Percentiles rank a stretch among this genome's conserved stretches.
Conservation (phyloP, 2,113 vertebrate species). For the Hypocryptadius cinnamomeus region DNA sequence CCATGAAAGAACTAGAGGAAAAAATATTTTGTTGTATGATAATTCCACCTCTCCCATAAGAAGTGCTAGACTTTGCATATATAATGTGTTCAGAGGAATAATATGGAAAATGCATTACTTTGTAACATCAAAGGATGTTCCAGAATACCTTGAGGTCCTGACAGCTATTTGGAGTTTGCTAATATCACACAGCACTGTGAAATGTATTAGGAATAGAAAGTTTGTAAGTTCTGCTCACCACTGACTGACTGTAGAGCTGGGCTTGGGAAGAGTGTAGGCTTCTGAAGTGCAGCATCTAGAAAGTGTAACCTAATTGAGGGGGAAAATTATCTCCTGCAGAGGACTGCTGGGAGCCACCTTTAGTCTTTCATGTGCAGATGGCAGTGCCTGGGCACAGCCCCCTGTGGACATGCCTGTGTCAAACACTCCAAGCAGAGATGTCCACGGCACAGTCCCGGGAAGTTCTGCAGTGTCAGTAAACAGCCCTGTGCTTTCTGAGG, state of each 20-base stretch:
- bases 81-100: conserved; percentile 55
- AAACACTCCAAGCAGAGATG: background rate
- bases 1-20: conserved; percentile 55
- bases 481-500: conserved; percentile 1
- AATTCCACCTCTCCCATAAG: conserved; percentile 42
- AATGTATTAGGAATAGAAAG: conserved; percentile 26
- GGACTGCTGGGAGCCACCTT: background rate
- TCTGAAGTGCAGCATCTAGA: background rate
- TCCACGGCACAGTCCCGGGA: background rate
- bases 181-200: conserved; percentile 41
- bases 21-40: conserved; percentile 50
- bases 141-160: conserved; percentile 52
- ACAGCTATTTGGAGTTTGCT: conserved; percentile 25
- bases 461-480: conserved; percentile 4
- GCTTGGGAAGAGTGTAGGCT: background rate
- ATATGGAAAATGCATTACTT: conserved; percentile 46
- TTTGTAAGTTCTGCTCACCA: background rate
- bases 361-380: conserved; percentile 2
- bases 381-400: background rate
- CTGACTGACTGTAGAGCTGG: background rate
- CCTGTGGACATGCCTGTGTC: background rate
- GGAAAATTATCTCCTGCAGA: conserved; percentile 13
- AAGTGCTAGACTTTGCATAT: conserved; percentile 59
- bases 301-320: background rate
- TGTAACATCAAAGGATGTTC: conserved; percentile 56